Conservation (phyloP, 2,888 invertebrate species). For the Galerucella pusilla region DNA sequence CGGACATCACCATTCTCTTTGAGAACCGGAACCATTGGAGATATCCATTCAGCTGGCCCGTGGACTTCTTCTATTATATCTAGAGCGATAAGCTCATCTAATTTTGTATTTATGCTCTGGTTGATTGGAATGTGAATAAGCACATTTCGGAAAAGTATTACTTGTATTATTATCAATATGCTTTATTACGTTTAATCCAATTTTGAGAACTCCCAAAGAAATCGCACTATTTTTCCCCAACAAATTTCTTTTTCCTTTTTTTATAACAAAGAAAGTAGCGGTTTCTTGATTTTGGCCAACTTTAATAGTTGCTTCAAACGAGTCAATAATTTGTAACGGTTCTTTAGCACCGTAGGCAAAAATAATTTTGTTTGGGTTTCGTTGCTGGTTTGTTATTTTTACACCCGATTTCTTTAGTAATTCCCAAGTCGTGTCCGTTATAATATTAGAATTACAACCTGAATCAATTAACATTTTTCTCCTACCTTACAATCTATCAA, state of each 20-base stretch:
- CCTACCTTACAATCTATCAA: slow-evolving; percentile 1
- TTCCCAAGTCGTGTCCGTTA: slow-evolving; percentile 36
- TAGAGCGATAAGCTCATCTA: too few relatives aligned
- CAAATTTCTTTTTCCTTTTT: slow-evolving; percentile 36
- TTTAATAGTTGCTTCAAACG: slow-evolving; percentile 43
- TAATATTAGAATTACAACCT: too few relatives aligned
- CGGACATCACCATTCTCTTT: too few relatives aligned
- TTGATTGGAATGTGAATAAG: too few relatives aligned
- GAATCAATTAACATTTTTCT: too few relatives aligned
- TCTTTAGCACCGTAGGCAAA: slow-evolving; percentile 31
- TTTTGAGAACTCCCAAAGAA: slow-evolving; percentile 35
- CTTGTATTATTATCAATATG: slow-evolving; percentile 1
- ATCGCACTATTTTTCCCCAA: slow-evolving; percentile 27
- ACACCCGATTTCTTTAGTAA: slow-evolving; percentile 26
- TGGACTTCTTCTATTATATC: too few relatives aligned
- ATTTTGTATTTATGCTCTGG: too few relatives aligned
- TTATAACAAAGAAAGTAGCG: slow-evolving; percentile 43
- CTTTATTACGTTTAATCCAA: slow-evolving; percentile 8
- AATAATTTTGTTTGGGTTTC: background rate
- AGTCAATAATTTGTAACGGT: slow-evolving; percentile 42
- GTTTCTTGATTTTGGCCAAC: slow-evolving; percentile 29
- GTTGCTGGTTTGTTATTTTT: slow-evolving; percentile 17
- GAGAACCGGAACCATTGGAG: too few relatives aligned
- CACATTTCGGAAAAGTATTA: slow-evolving; percentile 35
- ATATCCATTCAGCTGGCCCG: too few relatives aligned